Percentiles rank a stretch among this genome's conserved stretches.
Evolutionary conservation across 2,113 vertebrate genomes (phyloP).

Genomic region (Entelurus aequoreus): DNA sequence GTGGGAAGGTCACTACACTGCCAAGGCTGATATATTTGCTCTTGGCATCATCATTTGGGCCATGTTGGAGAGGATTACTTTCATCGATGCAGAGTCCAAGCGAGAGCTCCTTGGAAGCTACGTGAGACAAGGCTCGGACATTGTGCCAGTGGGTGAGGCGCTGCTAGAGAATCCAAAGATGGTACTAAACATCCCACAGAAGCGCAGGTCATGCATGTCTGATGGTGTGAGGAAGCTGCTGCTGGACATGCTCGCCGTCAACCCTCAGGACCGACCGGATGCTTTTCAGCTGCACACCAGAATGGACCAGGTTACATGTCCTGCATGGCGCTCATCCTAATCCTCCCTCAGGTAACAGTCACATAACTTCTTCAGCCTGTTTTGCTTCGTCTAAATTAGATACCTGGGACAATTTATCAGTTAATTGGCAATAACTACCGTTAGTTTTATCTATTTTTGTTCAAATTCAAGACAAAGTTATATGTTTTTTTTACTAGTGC

Average conservation of each 20-base stretch:
- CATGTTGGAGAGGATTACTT: conserved; percentile 94
- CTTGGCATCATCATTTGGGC: conserved; percentile 97
- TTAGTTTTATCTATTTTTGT: no score
- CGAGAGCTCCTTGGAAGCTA: conserved; percentile 91
- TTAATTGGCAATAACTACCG: no score
- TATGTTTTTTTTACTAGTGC: no score
- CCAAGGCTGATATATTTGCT: conserved; percentile 97
- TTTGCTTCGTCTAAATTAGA: no score
- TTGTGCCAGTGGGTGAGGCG: conserved; percentile 92
- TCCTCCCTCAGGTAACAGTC: conserved; percentile 24
- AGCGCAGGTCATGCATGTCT: conserved; percentile 89
- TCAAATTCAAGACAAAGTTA: no score
- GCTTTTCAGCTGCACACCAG: conserved; percentile 89
- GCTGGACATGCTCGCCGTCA: conserved; percentile 93
- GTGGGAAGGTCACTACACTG: conserved; percentile 97
- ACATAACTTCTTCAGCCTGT: background rate
- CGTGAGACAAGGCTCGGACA: conserved; percentile 85
- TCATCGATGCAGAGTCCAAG: conserved; percentile 90
- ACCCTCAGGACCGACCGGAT: conserved; percentile 91
- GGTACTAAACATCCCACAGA: conserved; percentile 92
- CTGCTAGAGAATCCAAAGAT: conserved; percentile 97
- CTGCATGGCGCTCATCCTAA: conserved; percentile 34
- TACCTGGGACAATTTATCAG: no score
- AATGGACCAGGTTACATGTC: conserved; percentile 84
- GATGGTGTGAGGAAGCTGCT: conserved; percentile 86